A percentile compares a stretch with the other conserved stretches of the same genome.
Evolutionary conservation across 2,113 vertebrate species (phyloP).

Genomic region (Anser brachyrhynchus): DNA sequence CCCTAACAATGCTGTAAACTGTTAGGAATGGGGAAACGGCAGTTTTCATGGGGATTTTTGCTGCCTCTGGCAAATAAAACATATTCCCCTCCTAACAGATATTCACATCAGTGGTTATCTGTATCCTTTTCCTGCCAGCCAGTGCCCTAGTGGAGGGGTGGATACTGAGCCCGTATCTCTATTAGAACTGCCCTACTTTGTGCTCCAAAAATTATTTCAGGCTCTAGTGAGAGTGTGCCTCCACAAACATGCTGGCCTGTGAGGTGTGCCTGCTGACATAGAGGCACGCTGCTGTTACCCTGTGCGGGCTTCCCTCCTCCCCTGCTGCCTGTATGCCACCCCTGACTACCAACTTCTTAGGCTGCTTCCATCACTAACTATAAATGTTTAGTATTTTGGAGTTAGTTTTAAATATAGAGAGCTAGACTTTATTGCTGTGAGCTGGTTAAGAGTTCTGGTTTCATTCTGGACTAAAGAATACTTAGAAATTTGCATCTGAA

Average conservation of each 20-base stretch:
- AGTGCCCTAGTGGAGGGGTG: neutral
- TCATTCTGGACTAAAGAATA: neutral
- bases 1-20: neutral
- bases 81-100: neutral
- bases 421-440: neutral
- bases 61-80: constrained; percentile 8
- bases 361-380: neutral
- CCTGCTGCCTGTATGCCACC: neutral
- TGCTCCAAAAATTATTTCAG: constrained; percentile 10
- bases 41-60: neutral
- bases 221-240: neutral
- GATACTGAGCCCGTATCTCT: neutral
- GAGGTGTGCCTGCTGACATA: neutral
- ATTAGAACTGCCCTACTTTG: neutral
- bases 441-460: neutral
- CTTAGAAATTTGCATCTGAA: neutral
- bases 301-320: neutral
- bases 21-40: neutral
- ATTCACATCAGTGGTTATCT: neutral
- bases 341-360: neutral
- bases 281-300: neutral
- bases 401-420: neutral
- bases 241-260: neutral
- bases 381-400: neutral
- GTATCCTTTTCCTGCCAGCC: neutral